Percentiles rank a stretch among this genome's conserved stretches.
Conservation (phyloP, 2,888 invertebrate genomes). For the Colostygia pectinataria region DNA sequence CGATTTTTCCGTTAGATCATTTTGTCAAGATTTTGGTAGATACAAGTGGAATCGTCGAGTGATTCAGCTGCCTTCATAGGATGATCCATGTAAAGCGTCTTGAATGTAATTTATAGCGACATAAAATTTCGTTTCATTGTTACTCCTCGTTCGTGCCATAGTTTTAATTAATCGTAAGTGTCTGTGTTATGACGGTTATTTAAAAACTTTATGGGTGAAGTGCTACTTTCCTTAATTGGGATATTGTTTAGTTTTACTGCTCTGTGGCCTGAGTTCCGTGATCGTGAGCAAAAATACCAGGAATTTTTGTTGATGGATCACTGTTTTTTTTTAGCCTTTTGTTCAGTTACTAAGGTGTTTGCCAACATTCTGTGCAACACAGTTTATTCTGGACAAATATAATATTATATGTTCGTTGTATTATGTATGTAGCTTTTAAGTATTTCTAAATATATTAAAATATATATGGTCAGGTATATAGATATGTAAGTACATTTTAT, state of each 20-base stretch:
- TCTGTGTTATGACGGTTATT: constrained; percentile 19
- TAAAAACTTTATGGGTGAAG: constrained; percentile 18
- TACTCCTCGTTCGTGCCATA: constrained; percentile 23
- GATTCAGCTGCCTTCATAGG: constrained; percentile 7
- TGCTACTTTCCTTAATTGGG: constrained; percentile 14
- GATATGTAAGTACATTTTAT: too few species aligned
- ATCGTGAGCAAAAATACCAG: background rate
- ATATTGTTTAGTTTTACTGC: constrained; percentile 15
- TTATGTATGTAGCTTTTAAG: too few species aligned
- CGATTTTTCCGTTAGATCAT: too few species aligned
- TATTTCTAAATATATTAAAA: too few species aligned
- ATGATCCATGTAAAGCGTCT: constrained; percentile 8
- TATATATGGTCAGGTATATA: too few species aligned
- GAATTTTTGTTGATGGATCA: background rate
- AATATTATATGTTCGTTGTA: too few species aligned
- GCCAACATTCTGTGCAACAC: too few species aligned
- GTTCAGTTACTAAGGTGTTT: too few species aligned
- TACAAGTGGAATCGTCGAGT: too few species aligned
- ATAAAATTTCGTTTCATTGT: constrained; percentile 25
- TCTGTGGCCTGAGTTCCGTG: background rate
- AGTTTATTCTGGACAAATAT: too few species aligned
- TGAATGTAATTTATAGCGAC: constrained; percentile 23
- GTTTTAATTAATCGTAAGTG: constrained; percentile 32
- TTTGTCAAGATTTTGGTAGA: too few species aligned
- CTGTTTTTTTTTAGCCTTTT: too few species aligned